Evolutionary conservation across 1,140 invertebrate genomes (phyloP).

Genomic region (Patella vulgata): DNA sequence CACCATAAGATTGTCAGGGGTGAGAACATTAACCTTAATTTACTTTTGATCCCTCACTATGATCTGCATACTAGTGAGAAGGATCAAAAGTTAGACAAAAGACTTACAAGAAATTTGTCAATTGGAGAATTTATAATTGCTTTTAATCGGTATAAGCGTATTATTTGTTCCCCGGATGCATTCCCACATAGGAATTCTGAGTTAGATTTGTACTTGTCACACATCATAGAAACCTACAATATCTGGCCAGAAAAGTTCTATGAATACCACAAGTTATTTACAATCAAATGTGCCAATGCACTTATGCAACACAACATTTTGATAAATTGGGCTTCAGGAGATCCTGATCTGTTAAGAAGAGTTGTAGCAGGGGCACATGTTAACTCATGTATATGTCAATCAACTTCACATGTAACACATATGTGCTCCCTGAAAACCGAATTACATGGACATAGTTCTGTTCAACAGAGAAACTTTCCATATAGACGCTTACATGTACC

Average conservation of each 20-base stretch:
- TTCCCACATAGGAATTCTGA: not conserved
- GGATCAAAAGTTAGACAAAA: not conserved
- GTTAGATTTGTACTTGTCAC: not conserved
- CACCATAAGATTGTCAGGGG: too few relatives aligned
- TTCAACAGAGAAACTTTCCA: too few relatives aligned
- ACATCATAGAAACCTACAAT: slow-evolving; percentile 2
- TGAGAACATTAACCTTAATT: too few relatives aligned
- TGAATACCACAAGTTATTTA: slow-evolving; percentile 3
- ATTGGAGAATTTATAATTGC: slow-evolving; percentile 6
- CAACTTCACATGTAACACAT: too few relatives aligned
- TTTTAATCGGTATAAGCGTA: not conserved
- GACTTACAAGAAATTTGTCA: slow-evolving; percentile 5
- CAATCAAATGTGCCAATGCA: not conserved
- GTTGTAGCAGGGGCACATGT: too few relatives aligned
- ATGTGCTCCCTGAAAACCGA: too few relatives aligned
- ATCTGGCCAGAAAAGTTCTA: slow-evolving; percentile 1
- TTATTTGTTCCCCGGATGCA: not conserved
- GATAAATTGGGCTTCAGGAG: not conserved
- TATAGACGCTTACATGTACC: too few relatives aligned
- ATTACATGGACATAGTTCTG: too few relatives aligned
- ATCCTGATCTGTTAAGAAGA: too few relatives aligned
- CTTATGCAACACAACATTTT: not conserved
- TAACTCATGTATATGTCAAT: too few relatives aligned
- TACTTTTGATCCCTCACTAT: too few relatives aligned
- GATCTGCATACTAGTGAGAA: not conserved